These are phyloP conservation scores for Danaus chrysippus DNA, from an alignment of 2,888 invertebrate genomes.

Conservation along the genomic window DNA sequence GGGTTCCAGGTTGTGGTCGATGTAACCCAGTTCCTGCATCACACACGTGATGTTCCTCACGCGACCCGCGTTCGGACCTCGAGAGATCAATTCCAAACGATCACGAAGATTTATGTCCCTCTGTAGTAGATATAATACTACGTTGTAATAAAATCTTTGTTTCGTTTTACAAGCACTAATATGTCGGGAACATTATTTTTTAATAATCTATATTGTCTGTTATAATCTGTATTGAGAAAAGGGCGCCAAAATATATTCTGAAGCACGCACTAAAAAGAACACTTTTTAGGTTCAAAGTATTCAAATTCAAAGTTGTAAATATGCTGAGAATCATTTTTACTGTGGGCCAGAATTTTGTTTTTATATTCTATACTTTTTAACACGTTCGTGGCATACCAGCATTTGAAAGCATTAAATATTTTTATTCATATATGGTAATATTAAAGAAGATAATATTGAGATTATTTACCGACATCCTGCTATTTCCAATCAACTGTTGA, in stretches of 20 bases:
- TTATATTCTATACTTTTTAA: too few species aligned
- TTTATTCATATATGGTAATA: background rate
- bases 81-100: slow-evolving; percentile 79
- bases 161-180: background rate
- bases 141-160: background rate
- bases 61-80: slow-evolving; percentile 68
- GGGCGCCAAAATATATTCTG: too few species aligned
- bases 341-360: too few species aligned
- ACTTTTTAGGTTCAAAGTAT: too few species aligned
- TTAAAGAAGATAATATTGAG: background rate
- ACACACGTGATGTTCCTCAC: slow-evolving; percentile 83
- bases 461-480: slow-evolving; percentile 76
- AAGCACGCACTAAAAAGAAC: too few species aligned
- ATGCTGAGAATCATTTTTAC: too few species aligned
- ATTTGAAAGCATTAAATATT: too few species aligned
- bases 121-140: slow-evolving; percentile 45
- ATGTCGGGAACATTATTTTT: too few species aligned
- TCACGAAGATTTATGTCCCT: slow-evolving; percentile 80
- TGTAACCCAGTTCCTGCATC: slow-evolving; percentile 85
- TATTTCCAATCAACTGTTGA: slow-evolving; percentile 64
- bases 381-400: too few species aligned
- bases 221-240: too few species aligned
- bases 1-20: slow-evolving; percentile 82
- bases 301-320: too few species aligned
- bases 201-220: too few species aligned